phyloP scores from a whole-genome alignment of 2,113 vertebrate genomes.

The Indicator indicator region DNA sequence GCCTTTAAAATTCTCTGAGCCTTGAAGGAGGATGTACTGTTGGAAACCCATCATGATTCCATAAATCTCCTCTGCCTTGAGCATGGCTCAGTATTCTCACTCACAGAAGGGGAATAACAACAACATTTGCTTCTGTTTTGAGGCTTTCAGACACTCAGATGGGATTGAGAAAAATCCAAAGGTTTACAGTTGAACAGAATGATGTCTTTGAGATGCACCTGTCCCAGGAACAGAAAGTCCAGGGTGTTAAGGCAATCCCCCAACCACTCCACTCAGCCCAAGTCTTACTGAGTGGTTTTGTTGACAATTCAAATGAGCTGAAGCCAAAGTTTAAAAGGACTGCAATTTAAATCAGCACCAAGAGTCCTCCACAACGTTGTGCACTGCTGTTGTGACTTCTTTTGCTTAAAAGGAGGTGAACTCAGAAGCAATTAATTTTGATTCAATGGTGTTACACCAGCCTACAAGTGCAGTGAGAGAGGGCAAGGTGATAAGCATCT shows the following conservation, averaged over 20 bases:
- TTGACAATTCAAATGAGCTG: neutral
- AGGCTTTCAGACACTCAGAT: neutral
- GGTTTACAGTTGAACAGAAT: neutral
- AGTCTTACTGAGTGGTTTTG: neutral
- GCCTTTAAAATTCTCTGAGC: neutral
- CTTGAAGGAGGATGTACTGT: neutral
- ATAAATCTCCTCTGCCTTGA: neutral
- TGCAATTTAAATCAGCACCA: neutral
- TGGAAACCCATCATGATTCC: neutral
- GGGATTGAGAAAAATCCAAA: neutral
- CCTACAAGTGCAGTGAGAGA: conserved; percentile 28
- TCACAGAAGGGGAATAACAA: neutral
- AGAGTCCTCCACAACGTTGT: neutral
- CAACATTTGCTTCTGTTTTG: neutral
- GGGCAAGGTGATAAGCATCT: conserved; percentile 51
- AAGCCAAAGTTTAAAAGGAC: neutral
- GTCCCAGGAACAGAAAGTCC: neutral
- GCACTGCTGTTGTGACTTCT: neutral
- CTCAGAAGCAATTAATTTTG: neutral
- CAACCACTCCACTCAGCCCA: neutral
- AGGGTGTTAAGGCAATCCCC: neutral
- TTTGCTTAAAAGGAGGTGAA: neutral
- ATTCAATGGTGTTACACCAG: conserved; percentile 41
- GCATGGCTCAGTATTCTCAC: neutral
- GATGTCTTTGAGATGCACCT: neutral